Evolutionary conservation across 2,113 vertebrate species (phyloP).

Genomic region (Sinocyclocheilus rhinocerous): DNA sequence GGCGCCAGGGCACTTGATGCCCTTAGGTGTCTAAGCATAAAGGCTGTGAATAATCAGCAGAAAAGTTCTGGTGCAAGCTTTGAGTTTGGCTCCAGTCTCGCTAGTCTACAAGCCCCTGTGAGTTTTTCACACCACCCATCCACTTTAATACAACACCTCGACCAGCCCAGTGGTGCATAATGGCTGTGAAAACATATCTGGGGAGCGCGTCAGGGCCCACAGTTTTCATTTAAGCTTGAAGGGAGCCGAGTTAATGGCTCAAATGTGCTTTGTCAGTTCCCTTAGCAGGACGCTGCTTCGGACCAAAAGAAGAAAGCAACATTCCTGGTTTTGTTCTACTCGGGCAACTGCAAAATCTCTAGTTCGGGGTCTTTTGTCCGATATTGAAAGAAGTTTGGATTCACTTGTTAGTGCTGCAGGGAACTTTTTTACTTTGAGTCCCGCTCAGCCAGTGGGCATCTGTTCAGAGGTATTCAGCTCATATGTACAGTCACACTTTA

Average conservation of each 20-base stretch:
- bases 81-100: conserved; percentile 40
- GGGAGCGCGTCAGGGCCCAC: conserved; percentile 4
- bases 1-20: conserved; percentile 21
- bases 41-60: conserved; percentile 43
- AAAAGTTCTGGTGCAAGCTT: conserved; percentile 43
- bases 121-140: conserved; percentile 44
- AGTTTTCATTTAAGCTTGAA: conserved; percentile 37
- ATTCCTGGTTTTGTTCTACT: conserved; percentile 49
- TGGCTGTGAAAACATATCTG: conserved; percentile 42
- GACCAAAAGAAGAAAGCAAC: conserved; percentile 35
- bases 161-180: conserved; percentile 48
- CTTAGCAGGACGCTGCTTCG: conserved; percentile 17
- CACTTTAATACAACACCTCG: conserved; percentile 42
- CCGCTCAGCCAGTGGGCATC: conserved; percentile 29
- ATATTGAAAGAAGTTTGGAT: conserved; percentile 39
- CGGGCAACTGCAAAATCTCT: conserved; percentile 3
- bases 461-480: conserved; percentile 36
- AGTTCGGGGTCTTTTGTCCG: conserved; percentile 4
- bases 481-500: conserved; percentile 44
- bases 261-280: conserved; percentile 49
- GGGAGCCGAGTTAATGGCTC: conserved; percentile 30
- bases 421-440: conserved; percentile 35
- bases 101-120: conserved; percentile 37
- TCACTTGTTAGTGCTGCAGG: conserved; percentile 44
- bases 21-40: conserved; percentile 28